phyloP scores from a whole-genome alignment of 2,797 vertebrate genomes.

The Pseudocheirus occidentalis region DNA sequence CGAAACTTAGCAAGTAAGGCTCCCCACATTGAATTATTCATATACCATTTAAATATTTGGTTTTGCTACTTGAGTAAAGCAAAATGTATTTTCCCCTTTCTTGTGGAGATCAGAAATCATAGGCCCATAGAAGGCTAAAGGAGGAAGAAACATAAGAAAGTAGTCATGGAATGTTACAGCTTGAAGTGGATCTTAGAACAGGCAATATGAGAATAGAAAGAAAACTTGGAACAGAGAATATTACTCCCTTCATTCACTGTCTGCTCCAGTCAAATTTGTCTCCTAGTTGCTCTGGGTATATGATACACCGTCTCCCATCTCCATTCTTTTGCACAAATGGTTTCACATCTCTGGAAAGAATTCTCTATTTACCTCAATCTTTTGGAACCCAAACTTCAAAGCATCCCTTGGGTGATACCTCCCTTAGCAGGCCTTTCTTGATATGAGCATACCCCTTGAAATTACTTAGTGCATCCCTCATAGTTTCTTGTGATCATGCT shows the following conservation, averaged over 20 bases:
- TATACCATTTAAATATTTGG: neutral
- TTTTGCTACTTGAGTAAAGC: neutral
- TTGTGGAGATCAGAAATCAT: neutral
- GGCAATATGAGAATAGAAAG: neutral
- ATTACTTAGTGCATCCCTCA: neutral
- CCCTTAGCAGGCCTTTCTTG: neutral
- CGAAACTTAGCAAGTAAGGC: neutral
- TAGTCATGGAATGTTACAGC: neutral
- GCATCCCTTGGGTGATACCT: neutral
- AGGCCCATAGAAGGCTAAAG: neutral
- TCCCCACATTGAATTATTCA: neutral
- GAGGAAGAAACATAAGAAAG: neutral
- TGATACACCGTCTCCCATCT: neutral
- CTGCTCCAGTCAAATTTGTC: neutral
- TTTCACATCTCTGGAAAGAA: neutral
- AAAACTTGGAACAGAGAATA: neutral
- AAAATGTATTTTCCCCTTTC: neutral
- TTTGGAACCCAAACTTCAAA: neutral
- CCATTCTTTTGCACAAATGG: neutral
- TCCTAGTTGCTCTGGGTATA: neutral
- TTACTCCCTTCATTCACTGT: neutral
- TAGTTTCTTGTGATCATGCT: neutral
- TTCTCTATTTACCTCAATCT: neutral
- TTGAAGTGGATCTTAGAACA: neutral
- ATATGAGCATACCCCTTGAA: neutral